Evolutionary conservation across 1,140 invertebrate genomes (phyloP), one percentile per base, ranked within the genome.

Genomic region (Eupeodes corollae): DNA sequence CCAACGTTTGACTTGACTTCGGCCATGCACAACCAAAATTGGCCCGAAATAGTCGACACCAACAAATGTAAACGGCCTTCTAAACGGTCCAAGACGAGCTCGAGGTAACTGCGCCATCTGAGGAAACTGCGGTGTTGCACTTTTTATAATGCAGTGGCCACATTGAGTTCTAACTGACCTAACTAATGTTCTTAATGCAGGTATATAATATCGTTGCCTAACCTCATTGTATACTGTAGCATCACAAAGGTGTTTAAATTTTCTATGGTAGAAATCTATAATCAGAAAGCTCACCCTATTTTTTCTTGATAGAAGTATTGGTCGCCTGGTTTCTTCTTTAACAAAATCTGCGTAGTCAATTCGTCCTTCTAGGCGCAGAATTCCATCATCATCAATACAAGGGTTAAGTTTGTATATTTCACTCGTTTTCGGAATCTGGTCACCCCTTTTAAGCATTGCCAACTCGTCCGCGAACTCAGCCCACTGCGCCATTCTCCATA

Each of bases 211-310:
- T 26, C 11, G 26, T 26, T 32, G 35, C 19, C 37, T n/a, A 10
- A 44, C 34, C 34, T 32, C 43, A 26, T 48, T 48, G 15, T 26
- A 11, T 2, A 37, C 15, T 12, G 35, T 38, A 12, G 8, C 41
- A 32, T 48, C 14, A 30, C 14, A 41, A 16, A 5, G 16, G 12
- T 33, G 33, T 31, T 39, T 40, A 12, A 15, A 11, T 31, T 34
- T 42, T 1, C 59, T 15, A 40, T 63, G 58, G 16, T 44, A 40
- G 26, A 56, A 38, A 5, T 53, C 53, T 18, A 58, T 60, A 8
- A 52, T 46, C 48, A 69, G 65, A 47, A 58, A 62, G 9, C 55
- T 69, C 15, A 54, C 67, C 46, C 54, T 56, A 49, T 69, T 61
- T 31, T 42, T 15, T 26, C n/a, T 15, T n/a, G 46, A 30, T n/a